Evolutionary conservation across 2,797 vertebrate genomes (phyloP), one percentile per base, ranked within the genome.

Genomic region (Anabas testudineus): DNA sequence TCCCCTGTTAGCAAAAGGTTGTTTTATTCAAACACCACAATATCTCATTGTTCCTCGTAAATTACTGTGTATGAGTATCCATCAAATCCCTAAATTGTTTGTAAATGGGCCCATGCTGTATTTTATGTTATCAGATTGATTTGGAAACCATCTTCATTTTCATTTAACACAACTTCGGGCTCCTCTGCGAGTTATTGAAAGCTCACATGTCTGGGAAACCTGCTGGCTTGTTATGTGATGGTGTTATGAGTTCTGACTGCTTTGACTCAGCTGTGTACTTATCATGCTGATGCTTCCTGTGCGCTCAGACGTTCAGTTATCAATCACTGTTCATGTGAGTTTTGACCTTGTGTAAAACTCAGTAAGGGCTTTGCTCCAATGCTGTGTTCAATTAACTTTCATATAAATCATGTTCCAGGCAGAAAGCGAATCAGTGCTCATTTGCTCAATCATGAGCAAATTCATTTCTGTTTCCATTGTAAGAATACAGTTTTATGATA

Each of bases 201-300:
- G 36, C 41, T 56, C 22, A 10, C 21, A 37, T n/a, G 41, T 28
- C 26, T 63, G 48, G 41, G 60, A 71, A 80, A 74, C 63, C 53
- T 70, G 59, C 58, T 49, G 71, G 57, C 51, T 67, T 42, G 53
- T 67, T 53, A 18, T 47, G 59, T 48, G 71, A 69, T 37, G 70
- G 13, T 36, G 32, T 68, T 74, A 53, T 73, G 76, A 81, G 74
- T 82, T 49, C 28, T 41, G 67, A n/a, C 71, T 80, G 82, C 70
- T 86, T 88, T 87, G 81, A 90, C 80, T 90, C 87, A 78, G 71
- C 83, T 8, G 53, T 42, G 22, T 46, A 18, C 49, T 66, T 45
- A 47, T 67, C 43, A 45, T 13, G 2, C 60, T 46, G 39, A 22
- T 14, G 37, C 66, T 85, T 87, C 68, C 82, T 80, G 78, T 80